Base-by-base conservation (phyloP, 2,888 invertebrate species). In the Apamea crenata region DNA sequence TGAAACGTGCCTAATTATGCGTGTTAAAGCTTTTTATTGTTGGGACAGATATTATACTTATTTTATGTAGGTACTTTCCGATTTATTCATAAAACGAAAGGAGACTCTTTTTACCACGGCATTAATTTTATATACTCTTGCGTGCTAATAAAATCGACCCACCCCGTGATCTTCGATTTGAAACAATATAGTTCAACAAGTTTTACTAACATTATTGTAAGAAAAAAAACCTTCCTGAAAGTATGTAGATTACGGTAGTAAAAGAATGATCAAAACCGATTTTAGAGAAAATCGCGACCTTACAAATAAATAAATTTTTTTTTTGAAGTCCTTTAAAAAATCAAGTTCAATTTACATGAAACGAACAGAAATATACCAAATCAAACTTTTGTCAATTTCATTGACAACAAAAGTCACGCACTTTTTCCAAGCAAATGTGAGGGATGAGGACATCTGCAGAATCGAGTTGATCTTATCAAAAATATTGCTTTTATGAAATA, bases 1-100 rank as follows among this genome's bases (percentile, higher is more conserved):
- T 78, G 29, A 66, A 72, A 61, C 50, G 80, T 67, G 50, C 65
- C 69, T 76, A 71, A 87, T 81, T 80, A 65, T 65, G 63, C 65
- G 63, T 83, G 68, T 44, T 25, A 47, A 67, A 32, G 74, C 21
- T 59, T 72, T 83, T 72, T 72, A 82, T 66, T 16, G 29, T 47
- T 44, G 56, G 59, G 59, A n/a, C 2, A 10, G 16, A 65, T 44
- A 61, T 44, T 56, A 25, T 36, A 44, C 21, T 14, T 56, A 71
- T 71, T 56, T 53, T 36, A 68, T 61, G n/a, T 56, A 68, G 53
- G n/a, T 56, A 36, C 4, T 53, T 36, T n/a, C 25, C 59, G 6
- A 61, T 44, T 44, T 80, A 67, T 32, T 44, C 12, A 3, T 32
- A 21, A n/a, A n/a, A n/a, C 12, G 18, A 50, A 32, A 10, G 36